A percentile compares a stretch with the other conserved stretches of the same genome.
Evolutionary conservation across 2,797 vertebrate genomes (phyloP).

Genomic region (Heliangelus exortis): DNA sequence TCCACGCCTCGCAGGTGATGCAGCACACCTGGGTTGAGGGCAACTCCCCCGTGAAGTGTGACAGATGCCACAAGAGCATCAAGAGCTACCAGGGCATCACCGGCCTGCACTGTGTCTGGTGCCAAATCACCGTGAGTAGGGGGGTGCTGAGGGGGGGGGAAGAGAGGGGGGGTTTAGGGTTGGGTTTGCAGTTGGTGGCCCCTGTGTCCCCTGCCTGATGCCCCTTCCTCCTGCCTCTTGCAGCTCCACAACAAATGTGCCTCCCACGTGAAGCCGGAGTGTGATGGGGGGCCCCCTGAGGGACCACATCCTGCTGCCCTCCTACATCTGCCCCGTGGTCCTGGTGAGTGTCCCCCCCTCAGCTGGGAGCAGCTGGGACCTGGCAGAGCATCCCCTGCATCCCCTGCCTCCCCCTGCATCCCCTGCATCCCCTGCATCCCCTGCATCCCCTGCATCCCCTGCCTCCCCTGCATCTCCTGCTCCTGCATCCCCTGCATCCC

Average conservation of each 20-base stretch:
- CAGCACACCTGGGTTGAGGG: slow-evolving; percentile 97
- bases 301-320: slow-evolving; percentile 92
- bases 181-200: background rate
- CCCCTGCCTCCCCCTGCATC: background rate
- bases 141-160: background rate
- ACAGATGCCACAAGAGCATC: slow-evolving; percentile 93
- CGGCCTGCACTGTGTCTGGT: slow-evolving; percentile 94
- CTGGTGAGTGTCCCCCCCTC: slow-evolving; percentile 80
- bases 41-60: slow-evolving; percentile 91
- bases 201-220: fast-evolving
- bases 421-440: too few relatives aligned
- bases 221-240: background rate
- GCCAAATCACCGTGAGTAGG: slow-evolving; percentile 90
- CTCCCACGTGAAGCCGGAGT: slow-evolving; percentile 86
- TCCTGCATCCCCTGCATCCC: too few relatives aligned
- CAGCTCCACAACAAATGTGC: slow-evolving; percentile 96
- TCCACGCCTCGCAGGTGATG: slow-evolving; percentile 84
- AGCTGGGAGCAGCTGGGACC: fast-evolving
- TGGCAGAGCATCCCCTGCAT: too few relatives aligned
- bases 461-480: too few relatives aligned
- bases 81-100: slow-evolving; percentile 96
- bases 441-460: too few relatives aligned
- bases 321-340: slow-evolving; percentile 89
- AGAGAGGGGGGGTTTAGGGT: background rate
- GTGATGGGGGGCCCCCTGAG: slow-evolving; percentile 89